Evolutionary conservation across 2,797 vertebrate genomes (phyloP).

Genomic region (Arremon brunneinucha): DNA sequence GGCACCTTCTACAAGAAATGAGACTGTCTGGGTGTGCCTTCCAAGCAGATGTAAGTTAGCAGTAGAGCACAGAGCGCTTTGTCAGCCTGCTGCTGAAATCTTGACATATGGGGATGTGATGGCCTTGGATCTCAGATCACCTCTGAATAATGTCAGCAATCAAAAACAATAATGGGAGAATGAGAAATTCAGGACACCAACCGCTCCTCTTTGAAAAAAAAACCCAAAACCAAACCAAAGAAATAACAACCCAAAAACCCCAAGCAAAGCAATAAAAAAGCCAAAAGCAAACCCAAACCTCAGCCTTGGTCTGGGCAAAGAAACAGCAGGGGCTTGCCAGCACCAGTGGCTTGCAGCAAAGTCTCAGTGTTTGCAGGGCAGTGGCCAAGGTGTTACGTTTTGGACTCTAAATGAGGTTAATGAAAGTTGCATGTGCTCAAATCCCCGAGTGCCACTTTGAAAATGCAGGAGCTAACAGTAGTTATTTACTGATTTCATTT

Average conservation of each 20-base stretch:
- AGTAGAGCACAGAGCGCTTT: rapidly evolving
- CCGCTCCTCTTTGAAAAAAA: background rate
- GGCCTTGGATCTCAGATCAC: background rate
- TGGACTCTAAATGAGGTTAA: constrained; percentile 39
- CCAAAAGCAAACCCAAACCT: background rate
- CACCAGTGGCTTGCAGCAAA: background rate
- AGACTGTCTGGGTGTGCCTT: background rate
- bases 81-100: background rate
- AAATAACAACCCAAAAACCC: background rate
- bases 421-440: constrained; percentile 29
- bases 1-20: background rate
- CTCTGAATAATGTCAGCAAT: background rate
- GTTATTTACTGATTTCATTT: constrained; percentile 57
- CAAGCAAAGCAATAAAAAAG: background rate
- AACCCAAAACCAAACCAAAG: no score
- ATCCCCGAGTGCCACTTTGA: background rate
- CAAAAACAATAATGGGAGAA: background rate
- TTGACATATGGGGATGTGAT: background rate
- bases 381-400: background rate
- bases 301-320: background rate
- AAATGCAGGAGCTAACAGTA: constrained; percentile 27
- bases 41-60: rapidly evolving
- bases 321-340: background rate
- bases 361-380: rapidly evolving
- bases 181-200: background rate